phyloP scores from a whole-genome alignment of 2,888 invertebrate genomes.

The Tethea ocularis region DNA sequence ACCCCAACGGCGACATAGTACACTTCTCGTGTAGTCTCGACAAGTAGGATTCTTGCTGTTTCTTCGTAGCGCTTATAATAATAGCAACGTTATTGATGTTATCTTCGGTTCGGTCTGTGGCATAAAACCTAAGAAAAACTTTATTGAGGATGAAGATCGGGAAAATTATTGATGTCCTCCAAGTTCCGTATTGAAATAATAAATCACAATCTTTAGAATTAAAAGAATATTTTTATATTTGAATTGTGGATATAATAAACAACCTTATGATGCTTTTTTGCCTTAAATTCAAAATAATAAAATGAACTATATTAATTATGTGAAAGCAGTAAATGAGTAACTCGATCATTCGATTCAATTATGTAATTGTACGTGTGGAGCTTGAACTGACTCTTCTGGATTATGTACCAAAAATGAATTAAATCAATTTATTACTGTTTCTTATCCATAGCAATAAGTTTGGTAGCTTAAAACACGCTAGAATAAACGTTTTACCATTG shows the following conservation, averaged over 20 bases:
- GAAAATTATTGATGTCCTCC: too few relatives aligned
- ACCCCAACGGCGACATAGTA: slow-evolving; percentile 95
- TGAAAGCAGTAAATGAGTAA: background rate
- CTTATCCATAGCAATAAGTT: background rate
- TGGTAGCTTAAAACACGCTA: background rate
- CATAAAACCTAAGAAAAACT: background rate
- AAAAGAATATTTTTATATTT: too few relatives aligned
- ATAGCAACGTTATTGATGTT: too few relatives aligned
- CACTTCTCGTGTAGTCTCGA: slow-evolving; percentile 91
- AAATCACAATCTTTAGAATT: too few relatives aligned
- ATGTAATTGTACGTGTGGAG: background rate
- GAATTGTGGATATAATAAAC: too few relatives aligned
- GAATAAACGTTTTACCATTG: background rate
- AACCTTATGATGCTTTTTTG: too few relatives aligned
- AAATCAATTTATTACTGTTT: background rate
- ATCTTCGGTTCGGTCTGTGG: background rate
- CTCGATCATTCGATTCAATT: background rate
- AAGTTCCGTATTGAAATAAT: too few relatives aligned
- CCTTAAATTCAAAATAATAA: background rate
- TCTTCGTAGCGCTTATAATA: background rate
- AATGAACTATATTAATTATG: background rate
- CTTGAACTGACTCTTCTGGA: background rate
- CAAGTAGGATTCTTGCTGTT: slow-evolving; percentile 29
- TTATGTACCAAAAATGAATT: too few relatives aligned
- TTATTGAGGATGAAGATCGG: too few relatives aligned